These are phyloP conservation scores for Poeciliopsis turrubarensis DNA, from an alignment of 2,113 vertebrate genomes.

Conservation along the genomic window DNA sequence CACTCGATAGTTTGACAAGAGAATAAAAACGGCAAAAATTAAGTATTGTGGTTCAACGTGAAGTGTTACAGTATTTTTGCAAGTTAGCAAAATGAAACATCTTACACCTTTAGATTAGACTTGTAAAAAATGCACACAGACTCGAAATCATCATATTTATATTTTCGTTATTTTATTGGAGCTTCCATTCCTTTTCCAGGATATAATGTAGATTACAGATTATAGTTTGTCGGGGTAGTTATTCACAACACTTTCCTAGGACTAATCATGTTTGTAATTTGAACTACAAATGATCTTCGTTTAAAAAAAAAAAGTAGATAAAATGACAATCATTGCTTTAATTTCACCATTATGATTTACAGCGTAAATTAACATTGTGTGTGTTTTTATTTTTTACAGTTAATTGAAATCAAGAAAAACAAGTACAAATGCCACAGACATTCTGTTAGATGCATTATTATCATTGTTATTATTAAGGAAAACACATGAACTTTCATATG, in stretches of 20 bases:
- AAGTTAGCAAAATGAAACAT: too few relatives aligned
- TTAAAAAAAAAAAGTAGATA: slow-evolving; percentile 3
- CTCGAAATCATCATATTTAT: not conserved
- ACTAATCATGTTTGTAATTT: not conserved
- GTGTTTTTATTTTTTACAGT: slow-evolving; percentile 66
- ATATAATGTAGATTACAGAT: slow-evolving; percentile 2
- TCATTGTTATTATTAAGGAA: slow-evolving; percentile 49
- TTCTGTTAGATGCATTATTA: slow-evolving; percentile 69
- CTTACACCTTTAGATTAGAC: not conserved
- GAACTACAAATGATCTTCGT: not conserved
- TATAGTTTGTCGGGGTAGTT: not conserved
- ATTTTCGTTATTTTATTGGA: not conserved
- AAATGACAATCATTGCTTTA: slow-evolving; percentile 57
- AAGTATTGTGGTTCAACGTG: too few relatives aligned
- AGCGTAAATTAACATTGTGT: slow-evolving; percentile 56
- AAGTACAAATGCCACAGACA: slow-evolving; percentile 82
- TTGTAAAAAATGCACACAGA: not conserved
- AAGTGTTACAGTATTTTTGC: too few relatives aligned
- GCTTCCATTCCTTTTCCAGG: not conserved
- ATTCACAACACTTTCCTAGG: not conserved
- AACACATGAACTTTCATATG: slow-evolving; percentile 58
- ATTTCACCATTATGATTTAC: slow-evolving; percentile 64
- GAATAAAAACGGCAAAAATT: too few relatives aligned
- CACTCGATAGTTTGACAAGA: too few relatives aligned
- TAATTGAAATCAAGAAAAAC: slow-evolving; percentile 82